These are phyloP conservation scores for Tragelaphus eurycerus DNA, from an alignment of 2,797 vertebrate genomes.

Conservation along the genomic window DNA sequence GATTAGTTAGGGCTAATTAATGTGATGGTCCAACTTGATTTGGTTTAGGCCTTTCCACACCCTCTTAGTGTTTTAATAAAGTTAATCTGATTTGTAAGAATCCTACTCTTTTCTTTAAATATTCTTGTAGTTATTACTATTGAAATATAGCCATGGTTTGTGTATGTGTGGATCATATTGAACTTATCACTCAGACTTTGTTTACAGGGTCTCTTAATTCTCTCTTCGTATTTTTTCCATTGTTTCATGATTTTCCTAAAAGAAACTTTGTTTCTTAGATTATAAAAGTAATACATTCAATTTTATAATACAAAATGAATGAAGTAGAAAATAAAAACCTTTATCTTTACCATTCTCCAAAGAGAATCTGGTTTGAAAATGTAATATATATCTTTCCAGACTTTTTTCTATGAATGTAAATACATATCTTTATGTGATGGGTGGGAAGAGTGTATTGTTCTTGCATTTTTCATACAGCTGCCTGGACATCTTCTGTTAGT, in stretches of 20 bases:
- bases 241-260: neutral
- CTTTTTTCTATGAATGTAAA: slow-evolving; percentile 62
- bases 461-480: neutral
- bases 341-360: slow-evolving; percentile 45
- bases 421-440: neutral
- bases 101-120: slow-evolving; percentile 26
- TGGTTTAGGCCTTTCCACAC: neutral
- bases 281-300: slow-evolving; percentile 77
- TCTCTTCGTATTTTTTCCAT: neutral
- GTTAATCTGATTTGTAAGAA: neutral
- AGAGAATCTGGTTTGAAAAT: slow-evolving; percentile 36
- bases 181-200: slow-evolving; percentile 1
- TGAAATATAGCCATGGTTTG: slow-evolving; percentile 15
- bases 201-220: slow-evolving; percentile 19
- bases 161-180: neutral
- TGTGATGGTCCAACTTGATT: neutral
- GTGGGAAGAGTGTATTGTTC: neutral
- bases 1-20: neutral
- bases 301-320: slow-evolving; percentile 38
- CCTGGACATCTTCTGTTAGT: neutral
- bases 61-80: neutral
- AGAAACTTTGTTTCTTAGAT: slow-evolving; percentile 19
- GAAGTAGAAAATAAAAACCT: slow-evolving; percentile 37
- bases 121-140: neutral
- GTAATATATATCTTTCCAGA: slow-evolving; percentile 72